These are phyloP conservation scores for Colostygia pectinataria DNA, from an alignment of 2,888 invertebrate species.

Conservation along the genomic window DNA sequence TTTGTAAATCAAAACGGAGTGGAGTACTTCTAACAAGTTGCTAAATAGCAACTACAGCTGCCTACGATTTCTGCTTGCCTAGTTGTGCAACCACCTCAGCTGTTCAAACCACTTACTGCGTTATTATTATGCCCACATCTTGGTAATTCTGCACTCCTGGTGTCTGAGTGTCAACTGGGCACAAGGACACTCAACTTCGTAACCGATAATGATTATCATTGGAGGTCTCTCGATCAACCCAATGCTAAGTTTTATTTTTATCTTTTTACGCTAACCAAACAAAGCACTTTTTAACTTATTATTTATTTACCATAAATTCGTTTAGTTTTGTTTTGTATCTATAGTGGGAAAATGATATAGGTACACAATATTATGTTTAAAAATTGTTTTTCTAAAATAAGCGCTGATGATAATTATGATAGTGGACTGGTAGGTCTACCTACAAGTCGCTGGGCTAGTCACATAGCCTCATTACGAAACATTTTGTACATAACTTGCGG, in stretches of 20 bases:
- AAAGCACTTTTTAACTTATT: no score
- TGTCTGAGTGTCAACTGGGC: slow-evolving; percentile 33
- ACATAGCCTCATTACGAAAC: slow-evolving; percentile 78
- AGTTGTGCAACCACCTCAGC: slow-evolving; percentile 30
- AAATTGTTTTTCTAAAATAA: slow-evolving; percentile 3
- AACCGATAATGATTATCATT: slow-evolving; percentile 7
- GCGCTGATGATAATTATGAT: slow-evolving; percentile 12
- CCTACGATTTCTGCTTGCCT: slow-evolving; percentile 24
- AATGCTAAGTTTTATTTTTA: no score
- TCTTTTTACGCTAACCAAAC: no score
- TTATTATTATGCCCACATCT: slow-evolving; percentile 21
- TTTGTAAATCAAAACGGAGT: no score
- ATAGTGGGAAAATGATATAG: no score
- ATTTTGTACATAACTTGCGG: slow-evolving; percentile 74
- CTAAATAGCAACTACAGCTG: not conserved
- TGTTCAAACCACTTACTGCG: slow-evolving; percentile 14
- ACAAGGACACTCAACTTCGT: slow-evolving; percentile 27
- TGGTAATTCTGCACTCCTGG: slow-evolving; percentile 28
- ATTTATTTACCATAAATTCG: no score
- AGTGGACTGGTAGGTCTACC: slow-evolving; percentile 47
- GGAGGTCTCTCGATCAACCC: no score
- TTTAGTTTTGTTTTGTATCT: no score
- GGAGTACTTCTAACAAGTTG: no score
- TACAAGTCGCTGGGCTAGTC: slow-evolving; percentile 59
- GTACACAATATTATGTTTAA: no score